Evolutionary conservation across 1,140 invertebrate genomes (phyloP).

Genomic region (Meloidogyne hapla): DNA sequence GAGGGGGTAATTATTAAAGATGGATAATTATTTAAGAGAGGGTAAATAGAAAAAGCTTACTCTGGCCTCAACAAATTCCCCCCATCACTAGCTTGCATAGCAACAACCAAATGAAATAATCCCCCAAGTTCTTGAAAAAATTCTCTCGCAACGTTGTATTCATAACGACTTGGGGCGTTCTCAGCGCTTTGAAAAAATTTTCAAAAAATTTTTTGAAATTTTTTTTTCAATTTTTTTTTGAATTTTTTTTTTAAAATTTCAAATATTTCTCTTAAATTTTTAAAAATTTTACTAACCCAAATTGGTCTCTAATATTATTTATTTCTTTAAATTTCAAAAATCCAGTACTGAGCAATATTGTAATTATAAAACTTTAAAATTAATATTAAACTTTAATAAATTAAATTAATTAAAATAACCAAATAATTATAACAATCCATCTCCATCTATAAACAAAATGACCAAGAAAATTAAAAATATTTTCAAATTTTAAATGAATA

Average conservation of each 20-base stretch:
- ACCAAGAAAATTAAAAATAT: slow-evolving; percentile 24
- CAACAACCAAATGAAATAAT: slow-evolving; percentile 60
- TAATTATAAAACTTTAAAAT: slow-evolving; percentile 33
- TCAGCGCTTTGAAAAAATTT: slow-evolving; percentile 32
- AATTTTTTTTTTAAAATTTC: too few relatives aligned
- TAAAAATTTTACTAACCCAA: slow-evolving; percentile 13
- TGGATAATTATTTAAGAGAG: too few relatives aligned
- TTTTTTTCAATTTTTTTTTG: too few relatives aligned
- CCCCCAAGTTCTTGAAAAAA: slow-evolving; percentile 59
- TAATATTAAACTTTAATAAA: not conserved
- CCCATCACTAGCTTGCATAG: slow-evolving; percentile 54
- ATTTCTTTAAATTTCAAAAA: slow-evolving; percentile 61
- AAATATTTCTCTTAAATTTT: not conserved
- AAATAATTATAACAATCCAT: slow-evolving; percentile 39
- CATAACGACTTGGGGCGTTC: slow-evolving; percentile 56
- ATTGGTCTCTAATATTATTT: slow-evolving; percentile 59
- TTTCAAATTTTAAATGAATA: slow-evolving; percentile 24
- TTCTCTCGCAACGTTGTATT: slow-evolving; percentile 54
- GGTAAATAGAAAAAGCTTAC: too few relatives aligned
- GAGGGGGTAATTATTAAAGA: too few relatives aligned
- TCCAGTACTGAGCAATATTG: slow-evolving; percentile 49
- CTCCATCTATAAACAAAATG: slow-evolving; percentile 30
- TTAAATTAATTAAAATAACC: slow-evolving; percentile 30
- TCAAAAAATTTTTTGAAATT: not conserved
- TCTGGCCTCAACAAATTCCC: slow-evolving; percentile 51